Evolutionary conservation across 2,113 vertebrate genomes (phyloP), one percentile per base, ranked within the genome.

Genomic region (Cyphomyrus plagiostoma): DNA sequence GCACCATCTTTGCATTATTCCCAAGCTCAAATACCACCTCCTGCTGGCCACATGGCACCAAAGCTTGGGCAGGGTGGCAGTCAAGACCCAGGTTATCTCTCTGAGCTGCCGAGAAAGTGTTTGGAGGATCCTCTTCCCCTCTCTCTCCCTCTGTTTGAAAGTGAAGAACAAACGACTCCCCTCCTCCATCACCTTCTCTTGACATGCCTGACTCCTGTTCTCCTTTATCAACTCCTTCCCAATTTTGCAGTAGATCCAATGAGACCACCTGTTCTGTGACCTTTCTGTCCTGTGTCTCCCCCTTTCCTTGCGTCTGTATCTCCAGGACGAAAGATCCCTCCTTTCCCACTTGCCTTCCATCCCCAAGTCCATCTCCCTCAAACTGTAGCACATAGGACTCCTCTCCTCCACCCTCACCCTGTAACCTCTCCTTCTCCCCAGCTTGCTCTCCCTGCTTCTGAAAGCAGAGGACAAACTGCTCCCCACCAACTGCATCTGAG

Each of bases 11-110:
- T 53, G 90, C 89, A 70, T 93, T 94, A 6, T 91, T 90, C 21
- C 93, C 94, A 2, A 96, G 94, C 91, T 96, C 93, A 91, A 96
- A 96, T 88, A 96, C 94, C 89, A 96, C 93, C 89, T 95, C 94
- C 91, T 94, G 95, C 80, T 94, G 93, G 6, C 94, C 92, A 2
- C 95, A 93, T 0, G 95, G 95, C 82, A 95, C 92, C 88, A 96
- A 89, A 23, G 92, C 91, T 90, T 94, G 95, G 66, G 91, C 82
- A 0, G 94, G 56, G 1, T 93, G 91, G 89, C 95, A 95, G 74
- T 95, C 94, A 46, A 96, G 92, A 46, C 92, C 92, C 42, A 96
- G 89, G 89, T 93, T 91, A 90, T 92, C 90, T 88, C 91, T 91
- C 21, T 91, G 92, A 26, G 90, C 93, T 83, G 93, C 94, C 50